These are phyloP conservation scores for Embidobia sp. DNA, from an alignment of 2,888 invertebrate species.

Conservation along the genomic window DNA sequence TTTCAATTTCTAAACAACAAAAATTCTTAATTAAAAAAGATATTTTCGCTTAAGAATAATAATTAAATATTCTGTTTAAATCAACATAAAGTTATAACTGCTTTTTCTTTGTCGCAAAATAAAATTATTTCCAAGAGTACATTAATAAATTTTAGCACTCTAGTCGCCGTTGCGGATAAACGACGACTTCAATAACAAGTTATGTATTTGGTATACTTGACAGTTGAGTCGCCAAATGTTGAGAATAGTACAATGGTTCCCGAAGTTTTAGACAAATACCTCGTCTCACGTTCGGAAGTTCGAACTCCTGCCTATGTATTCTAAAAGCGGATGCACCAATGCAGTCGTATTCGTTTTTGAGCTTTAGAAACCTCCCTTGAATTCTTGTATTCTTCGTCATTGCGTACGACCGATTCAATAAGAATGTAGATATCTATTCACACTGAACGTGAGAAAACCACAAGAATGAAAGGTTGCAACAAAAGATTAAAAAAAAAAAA, in stretches of 20 bases:
- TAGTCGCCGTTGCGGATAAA: slow-evolving; percentile 29
- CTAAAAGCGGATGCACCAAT: slow-evolving; percentile 54
- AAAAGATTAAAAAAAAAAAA: too few relatives aligned
- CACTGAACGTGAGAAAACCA: slow-evolving; percentile 27
- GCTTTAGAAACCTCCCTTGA: slow-evolving; percentile 38
- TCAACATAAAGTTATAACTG: too few relatives aligned
- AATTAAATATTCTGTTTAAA: too few relatives aligned
- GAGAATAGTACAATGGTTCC: slow-evolving; percentile 49
- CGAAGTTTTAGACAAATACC: slow-evolving; percentile 56
- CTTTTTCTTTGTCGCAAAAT: too few relatives aligned
- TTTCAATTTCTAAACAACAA: too few relatives aligned
- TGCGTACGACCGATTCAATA: slow-evolving; percentile 47
- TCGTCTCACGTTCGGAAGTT: slow-evolving; percentile 53
- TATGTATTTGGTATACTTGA: slow-evolving; percentile 48
- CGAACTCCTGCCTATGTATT: slow-evolving; percentile 46
- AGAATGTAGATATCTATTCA: slow-evolving; percentile 37
- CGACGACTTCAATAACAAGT: slow-evolving; percentile 53
- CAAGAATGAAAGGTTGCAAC: not conserved
- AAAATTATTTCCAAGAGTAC: slow-evolving; percentile 11
- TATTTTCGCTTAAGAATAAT: too few relatives aligned
- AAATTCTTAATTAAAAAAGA: too few relatives aligned
- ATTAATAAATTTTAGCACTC: slow-evolving; percentile 35
- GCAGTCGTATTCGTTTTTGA: slow-evolving; percentile 50
- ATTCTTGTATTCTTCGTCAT: slow-evolving; percentile 56
- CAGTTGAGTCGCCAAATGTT: slow-evolving; percentile 32